A percentile compares a stretch with the other conserved stretches of the same genome.
Conservation (phyloP, 2,888 invertebrate genomes). For the Drosophila phalerata region DNA sequence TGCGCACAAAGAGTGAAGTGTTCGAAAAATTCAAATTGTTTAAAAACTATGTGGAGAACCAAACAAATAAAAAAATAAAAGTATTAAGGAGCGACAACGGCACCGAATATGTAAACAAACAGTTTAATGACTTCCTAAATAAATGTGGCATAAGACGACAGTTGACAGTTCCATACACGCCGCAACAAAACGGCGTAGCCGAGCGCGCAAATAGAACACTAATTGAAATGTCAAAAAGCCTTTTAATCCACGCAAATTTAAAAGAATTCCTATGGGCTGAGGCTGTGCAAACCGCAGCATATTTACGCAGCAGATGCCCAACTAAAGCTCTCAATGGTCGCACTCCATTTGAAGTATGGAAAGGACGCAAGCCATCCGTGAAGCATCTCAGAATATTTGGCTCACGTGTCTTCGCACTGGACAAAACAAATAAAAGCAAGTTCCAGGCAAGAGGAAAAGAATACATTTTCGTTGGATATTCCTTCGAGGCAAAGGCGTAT, state of each 20-base stretch:
- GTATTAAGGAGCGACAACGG: not conserved
- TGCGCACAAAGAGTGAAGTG: slow-evolving; percentile 1
- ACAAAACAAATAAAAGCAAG: slow-evolving; percentile 1
- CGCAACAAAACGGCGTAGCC: not conserved
- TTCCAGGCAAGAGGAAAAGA: slow-evolving; percentile 6
- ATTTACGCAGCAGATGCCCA: no score
- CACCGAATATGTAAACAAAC: not conserved
- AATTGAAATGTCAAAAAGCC: slow-evolving; percentile 10
- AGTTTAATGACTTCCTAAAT: not conserved
- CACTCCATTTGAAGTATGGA: slow-evolving; percentile 18
- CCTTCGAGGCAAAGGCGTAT: slow-evolving; percentile 1
- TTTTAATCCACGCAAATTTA: slow-evolving; percentile 16
- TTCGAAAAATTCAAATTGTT: slow-evolving; percentile 11
- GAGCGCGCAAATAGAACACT: not conserved
- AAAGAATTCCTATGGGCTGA: slow-evolving; percentile 6
- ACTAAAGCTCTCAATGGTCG: no score
- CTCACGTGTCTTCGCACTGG: slow-evolving; percentile 5
- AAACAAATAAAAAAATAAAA: slow-evolving; percentile 5
- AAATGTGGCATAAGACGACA: not conserved
- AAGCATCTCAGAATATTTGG: slow-evolving; percentile 10
- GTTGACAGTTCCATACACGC: not conserved
- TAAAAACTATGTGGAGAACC: slow-evolving; percentile 4
- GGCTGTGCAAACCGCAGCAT: no score
- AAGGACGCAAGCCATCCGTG: not conserved
- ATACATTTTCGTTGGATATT: no score